phyloP scores from a whole-genome alignment of 2,797 vertebrate species.

The Mormyrus hasselquistii region DNA sequence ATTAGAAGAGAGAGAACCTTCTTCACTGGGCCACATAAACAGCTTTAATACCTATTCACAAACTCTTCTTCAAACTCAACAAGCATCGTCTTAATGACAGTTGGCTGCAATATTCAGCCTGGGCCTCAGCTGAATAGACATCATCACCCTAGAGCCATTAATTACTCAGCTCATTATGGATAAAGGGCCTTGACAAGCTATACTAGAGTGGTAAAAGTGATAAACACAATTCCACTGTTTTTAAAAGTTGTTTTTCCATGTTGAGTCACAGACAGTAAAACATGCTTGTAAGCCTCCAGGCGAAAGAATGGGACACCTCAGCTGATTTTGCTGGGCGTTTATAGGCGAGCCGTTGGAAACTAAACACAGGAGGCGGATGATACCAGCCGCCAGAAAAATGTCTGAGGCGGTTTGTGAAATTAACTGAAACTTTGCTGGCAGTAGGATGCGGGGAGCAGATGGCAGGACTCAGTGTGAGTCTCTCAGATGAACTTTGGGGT shows the following conservation, averaged over 20 bases:
- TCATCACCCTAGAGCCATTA: background rate
- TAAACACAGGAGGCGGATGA: conserved; percentile 48
- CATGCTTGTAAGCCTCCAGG: background rate
- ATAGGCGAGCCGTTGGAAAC: background rate
- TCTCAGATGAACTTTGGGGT: conserved; percentile 29
- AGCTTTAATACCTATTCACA: background rate
- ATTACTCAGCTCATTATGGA: background rate
- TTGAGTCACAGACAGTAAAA: background rate
- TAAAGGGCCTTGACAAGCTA: background rate
- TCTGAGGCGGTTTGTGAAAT: conserved; percentile 61
- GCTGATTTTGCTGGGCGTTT: background rate
- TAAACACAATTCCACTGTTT: background rate
- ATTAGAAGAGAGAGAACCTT: background rate
- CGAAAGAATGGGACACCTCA: background rate
- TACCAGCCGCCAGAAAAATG: conserved; percentile 49
- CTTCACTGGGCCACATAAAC: background rate
- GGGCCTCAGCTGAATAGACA: background rate
- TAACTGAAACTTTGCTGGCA: conserved; percentile 55
- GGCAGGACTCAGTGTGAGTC: conserved; percentile 27
- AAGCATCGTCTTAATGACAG: background rate
- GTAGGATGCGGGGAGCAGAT: conserved; percentile 46
- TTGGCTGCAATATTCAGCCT: background rate
- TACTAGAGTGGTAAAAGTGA: background rate
- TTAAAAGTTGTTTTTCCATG: background rate
- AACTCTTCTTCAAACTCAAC: background rate